phyloP scores from a whole-genome alignment of 2,113 vertebrate genomes.

The Pseudolaguvia tuberculata region DNA sequence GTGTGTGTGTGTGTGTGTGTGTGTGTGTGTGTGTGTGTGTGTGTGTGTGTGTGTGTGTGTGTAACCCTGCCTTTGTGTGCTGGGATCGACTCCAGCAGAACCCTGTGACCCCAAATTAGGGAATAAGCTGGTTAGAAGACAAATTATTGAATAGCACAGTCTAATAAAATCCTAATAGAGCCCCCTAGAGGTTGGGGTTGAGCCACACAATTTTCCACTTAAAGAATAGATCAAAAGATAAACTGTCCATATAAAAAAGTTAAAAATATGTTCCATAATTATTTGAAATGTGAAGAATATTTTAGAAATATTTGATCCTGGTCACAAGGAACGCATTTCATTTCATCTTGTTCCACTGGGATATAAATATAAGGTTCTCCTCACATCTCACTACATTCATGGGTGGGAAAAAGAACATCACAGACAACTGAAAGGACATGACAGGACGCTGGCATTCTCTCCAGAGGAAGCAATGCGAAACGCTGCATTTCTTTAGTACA shows the following conservation, averaged over 20 bases:
- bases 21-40: too few relatives aligned
- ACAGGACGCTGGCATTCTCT: background rate
- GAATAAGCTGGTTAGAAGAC: too few relatives aligned
- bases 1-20: too few relatives aligned
- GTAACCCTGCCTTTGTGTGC: too few relatives aligned
- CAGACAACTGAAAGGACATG: conserved; percentile 1
- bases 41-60: too few relatives aligned
- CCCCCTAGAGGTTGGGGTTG: too few relatives aligned
- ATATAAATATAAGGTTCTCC: background rate
- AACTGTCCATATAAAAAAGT: background rate
- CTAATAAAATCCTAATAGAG: too few relatives aligned
- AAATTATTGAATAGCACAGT: too few relatives aligned
- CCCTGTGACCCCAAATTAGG: too few relatives aligned
- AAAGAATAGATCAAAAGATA: too few relatives aligned
- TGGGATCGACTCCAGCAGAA: too few relatives aligned
- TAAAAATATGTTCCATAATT: background rate
- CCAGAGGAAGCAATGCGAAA: background rate
- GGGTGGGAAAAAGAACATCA: conserved; percentile 2
- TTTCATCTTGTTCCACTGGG: background rate
- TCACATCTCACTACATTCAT: background rate
- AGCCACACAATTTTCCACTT: background rate
- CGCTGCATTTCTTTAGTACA: conserved; percentile 10
- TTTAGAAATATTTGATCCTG: background rate
- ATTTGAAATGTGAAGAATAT: background rate
- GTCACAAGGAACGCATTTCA: background rate